These are phyloP conservation scores for Noctua fimbriata DNA, from an alignment of 2,888 invertebrate species.

Conservation along the genomic window DNA sequence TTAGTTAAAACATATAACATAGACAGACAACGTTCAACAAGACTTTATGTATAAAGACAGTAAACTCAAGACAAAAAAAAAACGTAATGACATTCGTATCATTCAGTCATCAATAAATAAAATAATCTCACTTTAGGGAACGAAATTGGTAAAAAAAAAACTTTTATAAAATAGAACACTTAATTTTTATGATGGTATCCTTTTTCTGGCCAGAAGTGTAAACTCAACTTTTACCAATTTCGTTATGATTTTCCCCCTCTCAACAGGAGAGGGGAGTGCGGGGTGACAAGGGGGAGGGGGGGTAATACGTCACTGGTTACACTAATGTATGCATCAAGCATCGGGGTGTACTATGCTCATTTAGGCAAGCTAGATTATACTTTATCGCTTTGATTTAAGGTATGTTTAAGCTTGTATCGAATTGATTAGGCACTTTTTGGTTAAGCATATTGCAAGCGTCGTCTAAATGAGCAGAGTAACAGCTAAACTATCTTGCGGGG, in stretches of 20 bases:
- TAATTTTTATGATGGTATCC: too few relatives aligned
- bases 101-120: slow-evolving; percentile 81
- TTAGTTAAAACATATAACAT: slow-evolving; percentile 85
- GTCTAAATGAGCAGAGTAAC: slow-evolving; percentile 82
- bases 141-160: slow-evolving; percentile 74
- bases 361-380: slow-evolving; percentile 64
- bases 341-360: slow-evolving; percentile 79
- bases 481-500: slow-evolving; percentile 75
- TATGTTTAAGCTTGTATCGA: slow-evolving; percentile 38
- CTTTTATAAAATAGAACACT: too few relatives aligned
- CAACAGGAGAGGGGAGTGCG: slow-evolving; percentile 71
- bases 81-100: slow-evolving; percentile 45
- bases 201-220: slow-evolving; percentile 34
- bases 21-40: slow-evolving; percentile 81
- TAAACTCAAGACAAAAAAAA: slow-evolving; percentile 65
- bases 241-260: slow-evolving; percentile 61
- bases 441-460: slow-evolving; percentile 50
- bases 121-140: slow-evolving; percentile 84
- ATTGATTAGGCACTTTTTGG: background rate
- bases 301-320: slow-evolving; percentile 77
- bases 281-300: slow-evolving; percentile 67
- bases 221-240: slow-evolving; percentile 72
- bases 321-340: slow-evolving; percentile 85
- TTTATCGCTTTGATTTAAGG: slow-evolving; percentile 51
- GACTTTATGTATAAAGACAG: slow-evolving; percentile 59